Evolutionary conservation across 2,888 invertebrate genomes (phyloP).

Genomic region (Prosapia bicincta): DNA sequence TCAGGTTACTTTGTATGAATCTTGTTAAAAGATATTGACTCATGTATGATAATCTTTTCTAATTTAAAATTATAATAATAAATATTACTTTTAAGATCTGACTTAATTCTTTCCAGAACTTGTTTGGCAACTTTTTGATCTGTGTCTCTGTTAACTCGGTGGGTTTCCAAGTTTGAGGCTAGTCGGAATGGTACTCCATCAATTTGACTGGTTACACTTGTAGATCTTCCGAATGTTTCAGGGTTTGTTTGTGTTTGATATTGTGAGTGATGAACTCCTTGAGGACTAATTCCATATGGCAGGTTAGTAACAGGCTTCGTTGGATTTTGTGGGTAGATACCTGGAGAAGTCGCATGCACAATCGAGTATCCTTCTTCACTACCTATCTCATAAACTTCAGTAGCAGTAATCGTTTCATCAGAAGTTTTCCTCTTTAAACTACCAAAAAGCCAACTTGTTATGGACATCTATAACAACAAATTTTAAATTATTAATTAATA

Average conservation of each 20-base stretch:
- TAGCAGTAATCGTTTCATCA: not conserved
- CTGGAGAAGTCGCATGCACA: not conserved
- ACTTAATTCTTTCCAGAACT: not conserved
- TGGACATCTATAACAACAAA: not conserved
- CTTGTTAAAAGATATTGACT: not conserved
- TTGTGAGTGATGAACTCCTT: not conserved
- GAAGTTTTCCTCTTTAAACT: not conserved
- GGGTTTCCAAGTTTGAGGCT: not conserved
- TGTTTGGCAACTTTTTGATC: not conserved
- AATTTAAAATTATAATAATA: not conserved
- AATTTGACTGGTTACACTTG: not conserved
- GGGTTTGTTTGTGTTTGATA: not conserved
- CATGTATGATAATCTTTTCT: not conserved
- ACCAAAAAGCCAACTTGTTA: not conserved
- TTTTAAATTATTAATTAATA: not conserved
- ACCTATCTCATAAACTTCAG: not conserved
- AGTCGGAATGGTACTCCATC: not conserved
- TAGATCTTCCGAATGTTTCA: not conserved
- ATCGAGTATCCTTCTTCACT: not conserved
- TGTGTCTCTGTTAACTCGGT: not conserved
- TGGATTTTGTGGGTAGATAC: not conserved
- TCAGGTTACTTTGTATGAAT: not conserved
- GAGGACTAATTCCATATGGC: not conserved
- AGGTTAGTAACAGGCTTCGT: not conserved
- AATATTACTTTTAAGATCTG: not conserved